Conservation (phyloP, 2,888 invertebrate species). For the Ophioninae sp. region DNA sequence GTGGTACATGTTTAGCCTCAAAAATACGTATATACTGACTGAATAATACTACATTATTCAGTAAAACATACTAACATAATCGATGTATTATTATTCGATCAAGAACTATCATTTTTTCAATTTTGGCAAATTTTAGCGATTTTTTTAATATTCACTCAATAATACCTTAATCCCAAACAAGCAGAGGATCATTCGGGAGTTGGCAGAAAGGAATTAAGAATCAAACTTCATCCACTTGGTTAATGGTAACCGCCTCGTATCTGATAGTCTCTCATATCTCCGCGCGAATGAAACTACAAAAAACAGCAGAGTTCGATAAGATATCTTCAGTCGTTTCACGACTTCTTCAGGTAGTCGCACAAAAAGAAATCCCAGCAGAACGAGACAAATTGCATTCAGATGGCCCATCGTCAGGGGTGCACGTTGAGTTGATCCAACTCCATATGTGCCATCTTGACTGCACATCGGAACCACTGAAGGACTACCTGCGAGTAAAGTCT, state of each 20-base stretch:
- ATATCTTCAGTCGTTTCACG: conserved; percentile 28
- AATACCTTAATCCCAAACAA: too few species aligned
- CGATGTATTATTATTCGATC: too few species aligned
- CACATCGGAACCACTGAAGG: neutral
- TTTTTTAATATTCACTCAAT: too few species aligned
- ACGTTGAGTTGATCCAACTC: conserved; percentile 45
- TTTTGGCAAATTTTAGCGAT: too few species aligned
- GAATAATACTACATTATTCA: too few species aligned
- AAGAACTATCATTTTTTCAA: too few species aligned
- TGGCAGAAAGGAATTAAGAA: too few species aligned
- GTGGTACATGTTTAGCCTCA: too few species aligned
- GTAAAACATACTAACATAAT: too few species aligned
- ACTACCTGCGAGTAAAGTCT: neutral
- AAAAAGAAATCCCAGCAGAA: conserved; percentile 31
- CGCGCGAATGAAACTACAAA: neutral
- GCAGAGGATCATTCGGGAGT: too few species aligned
- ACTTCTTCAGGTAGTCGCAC: conserved; percentile 51
- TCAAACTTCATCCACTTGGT: neutral
- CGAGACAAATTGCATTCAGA: conserved; percentile 61
- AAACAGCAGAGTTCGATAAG: conserved; percentile 12
- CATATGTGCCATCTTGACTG: neutral
- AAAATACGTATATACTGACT: too few species aligned
- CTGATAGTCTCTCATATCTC: neutral
- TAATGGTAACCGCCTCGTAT: neutral
- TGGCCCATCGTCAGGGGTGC: conserved; percentile 26